phyloP scores from a whole-genome alignment of 2,888 invertebrate species.

The Conchocele bisecta region DNA sequence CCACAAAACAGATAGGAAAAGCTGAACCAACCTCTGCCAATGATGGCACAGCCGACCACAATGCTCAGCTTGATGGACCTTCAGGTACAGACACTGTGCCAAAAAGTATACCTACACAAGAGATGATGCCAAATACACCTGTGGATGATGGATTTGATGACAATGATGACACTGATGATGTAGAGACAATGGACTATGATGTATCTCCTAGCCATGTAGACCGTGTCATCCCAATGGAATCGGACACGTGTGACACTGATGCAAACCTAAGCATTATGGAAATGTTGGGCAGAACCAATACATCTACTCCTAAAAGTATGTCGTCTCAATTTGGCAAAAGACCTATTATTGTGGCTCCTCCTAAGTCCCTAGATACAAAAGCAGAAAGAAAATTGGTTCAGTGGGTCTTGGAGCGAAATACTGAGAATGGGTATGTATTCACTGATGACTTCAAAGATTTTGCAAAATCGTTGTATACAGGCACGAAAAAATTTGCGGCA shows the following conservation, averaged over 20 bases:
- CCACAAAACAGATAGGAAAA: too few species aligned
- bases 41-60: too few species aligned
- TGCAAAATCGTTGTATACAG: conserved; percentile 53
- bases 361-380: conserved; percentile 54
- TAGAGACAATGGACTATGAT: conserved; percentile 2
- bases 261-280: too few species aligned
- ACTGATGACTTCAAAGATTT: conserved; percentile 57
- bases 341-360: conserved; percentile 48
- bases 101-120: too few species aligned
- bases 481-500: conserved; percentile 50
- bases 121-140: conserved; percentile 35
- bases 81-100: too few species aligned
- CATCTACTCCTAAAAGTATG: too few species aligned
- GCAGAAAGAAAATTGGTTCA: conserved; percentile 48
- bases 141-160: conserved; percentile 20
- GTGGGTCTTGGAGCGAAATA: conserved; percentile 46
- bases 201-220: not conserved
- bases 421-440: conserved; percentile 46
- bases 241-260: too few species aligned
- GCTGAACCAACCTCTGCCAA: too few species aligned
- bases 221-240: too few species aligned
- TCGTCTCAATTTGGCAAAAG: conserved; percentile 52
- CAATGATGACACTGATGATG: conserved; percentile 18
- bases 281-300: too few species aligned
- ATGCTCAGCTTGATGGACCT: too few species aligned